Evolutionary conservation across 2,113 vertebrate genomes (phyloP).

Genomic region (Eclectus roratus): DNA sequence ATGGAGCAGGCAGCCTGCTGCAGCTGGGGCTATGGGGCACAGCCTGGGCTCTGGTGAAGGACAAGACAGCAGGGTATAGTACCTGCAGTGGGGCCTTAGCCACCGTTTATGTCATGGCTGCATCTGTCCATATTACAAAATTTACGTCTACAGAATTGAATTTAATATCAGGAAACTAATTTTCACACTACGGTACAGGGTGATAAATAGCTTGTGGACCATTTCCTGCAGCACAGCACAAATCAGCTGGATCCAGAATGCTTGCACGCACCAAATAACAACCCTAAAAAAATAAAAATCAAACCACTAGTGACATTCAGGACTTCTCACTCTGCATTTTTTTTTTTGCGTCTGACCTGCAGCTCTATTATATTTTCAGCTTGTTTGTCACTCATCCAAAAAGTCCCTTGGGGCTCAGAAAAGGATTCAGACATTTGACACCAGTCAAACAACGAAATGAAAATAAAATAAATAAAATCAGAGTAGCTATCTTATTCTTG

Average conservation of each 20-base stretch:
- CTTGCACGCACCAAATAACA: neutral
- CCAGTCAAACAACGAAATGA: neutral
- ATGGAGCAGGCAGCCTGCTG: neutral
- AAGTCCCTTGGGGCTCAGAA: neutral
- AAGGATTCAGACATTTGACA: neutral
- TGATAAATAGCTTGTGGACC: neutral
- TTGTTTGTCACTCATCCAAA: neutral
- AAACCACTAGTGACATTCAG: neutral
- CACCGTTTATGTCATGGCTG: neutral
- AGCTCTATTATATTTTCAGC: neutral
- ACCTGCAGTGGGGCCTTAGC: neutral
- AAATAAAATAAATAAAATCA: neutral
- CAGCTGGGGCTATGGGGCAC: neutral
- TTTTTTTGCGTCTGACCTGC: neutral
- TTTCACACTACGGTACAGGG: neutral
- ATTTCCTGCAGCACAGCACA: neutral
- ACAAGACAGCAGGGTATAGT: neutral
- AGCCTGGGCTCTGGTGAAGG: fast-evolving
- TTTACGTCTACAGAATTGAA: neutral
- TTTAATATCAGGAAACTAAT: neutral
- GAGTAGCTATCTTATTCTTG: neutral
- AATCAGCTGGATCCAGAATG: neutral
- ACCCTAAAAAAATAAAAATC: neutral
- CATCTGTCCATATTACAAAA: neutral
- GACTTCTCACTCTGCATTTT: neutral